These are phyloP conservation scores for Drosophila pseudotakahashii DNA, from an alignment of 2,888 invertebrate genomes.

Conservation along the genomic window DNA sequence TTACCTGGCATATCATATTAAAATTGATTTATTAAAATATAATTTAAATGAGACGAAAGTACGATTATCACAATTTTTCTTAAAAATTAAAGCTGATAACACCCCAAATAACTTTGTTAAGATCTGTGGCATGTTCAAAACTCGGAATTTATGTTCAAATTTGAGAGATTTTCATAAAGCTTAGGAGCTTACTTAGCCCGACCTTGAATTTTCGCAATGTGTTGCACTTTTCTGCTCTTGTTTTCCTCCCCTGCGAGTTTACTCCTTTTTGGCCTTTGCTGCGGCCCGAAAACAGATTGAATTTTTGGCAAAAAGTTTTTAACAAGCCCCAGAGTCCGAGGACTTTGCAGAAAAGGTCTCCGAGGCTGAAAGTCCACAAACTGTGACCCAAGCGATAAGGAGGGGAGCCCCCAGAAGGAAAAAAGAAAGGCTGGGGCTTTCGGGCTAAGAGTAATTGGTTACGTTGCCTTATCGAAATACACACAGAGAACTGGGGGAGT, in stretches of 20 bases:
- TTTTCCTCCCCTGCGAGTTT: conserved; percentile 1
- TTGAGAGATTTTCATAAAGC: neutral
- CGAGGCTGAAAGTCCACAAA: conserved; percentile 39
- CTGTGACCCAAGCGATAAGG: conserved; percentile 36
- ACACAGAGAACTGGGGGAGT: conserved; percentile 32
- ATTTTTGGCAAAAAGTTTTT: conserved; percentile 66
- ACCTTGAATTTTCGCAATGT: conserved; percentile 55
- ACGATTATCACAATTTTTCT: too few species aligned
- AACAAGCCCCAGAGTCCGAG: conserved; percentile 54
- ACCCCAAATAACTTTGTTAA: neutral
- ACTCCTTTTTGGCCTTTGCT: conserved; percentile 38
- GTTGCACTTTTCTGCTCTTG: conserved; percentile 52
- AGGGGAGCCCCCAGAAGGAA: neutral
- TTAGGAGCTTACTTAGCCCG: conserved; percentile 10
- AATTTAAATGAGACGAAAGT: too few species aligned
- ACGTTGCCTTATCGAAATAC: conserved; percentile 63
- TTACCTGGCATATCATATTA: too few species aligned
- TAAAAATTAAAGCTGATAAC: too few species aligned
- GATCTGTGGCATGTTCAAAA: neutral
- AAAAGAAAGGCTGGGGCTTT: conserved; percentile 1
- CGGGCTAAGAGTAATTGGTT: conserved; percentile 28
- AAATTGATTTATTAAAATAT: too few species aligned
- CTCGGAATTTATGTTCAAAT: neutral
- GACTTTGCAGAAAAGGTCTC: conserved; percentile 7
- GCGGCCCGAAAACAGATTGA: conserved; percentile 64